phyloP scores from a whole-genome alignment of 1,140 invertebrate species.

The Alviniconcha marisindica region DNA sequence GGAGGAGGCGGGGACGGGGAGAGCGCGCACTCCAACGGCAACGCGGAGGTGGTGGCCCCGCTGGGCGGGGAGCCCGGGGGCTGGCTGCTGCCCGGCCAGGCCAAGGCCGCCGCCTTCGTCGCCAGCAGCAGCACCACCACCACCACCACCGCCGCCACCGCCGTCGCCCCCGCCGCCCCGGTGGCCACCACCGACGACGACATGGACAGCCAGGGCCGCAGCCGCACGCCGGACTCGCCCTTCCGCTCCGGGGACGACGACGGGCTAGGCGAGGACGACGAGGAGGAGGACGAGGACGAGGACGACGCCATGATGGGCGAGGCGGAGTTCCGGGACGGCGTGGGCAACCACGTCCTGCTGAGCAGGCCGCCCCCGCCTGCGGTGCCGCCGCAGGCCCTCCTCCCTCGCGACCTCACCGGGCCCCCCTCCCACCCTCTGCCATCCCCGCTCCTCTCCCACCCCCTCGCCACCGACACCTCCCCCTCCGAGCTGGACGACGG shows the following conservation, averaged over 20 bases:
- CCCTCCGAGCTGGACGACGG: constrained; percentile 40
- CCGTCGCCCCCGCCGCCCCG: not conserved
- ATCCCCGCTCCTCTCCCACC: not conserved
- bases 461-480: constrained; percentile 30
- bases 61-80: not conserved
- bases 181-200: constrained; percentile 12
- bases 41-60: not conserved
- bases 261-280: constrained; percentile 55
- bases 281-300: constrained; percentile 36
- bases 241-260: constrained; percentile 46
- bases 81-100: constrained; percentile 1
- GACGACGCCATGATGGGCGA: constrained; percentile 21
- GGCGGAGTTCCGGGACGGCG: constrained; percentile 64
- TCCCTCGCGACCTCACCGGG: not conserved
- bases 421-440: constrained; percentile 1
- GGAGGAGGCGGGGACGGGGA: not conserved
- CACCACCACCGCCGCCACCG: not conserved
- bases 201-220: constrained; percentile 34
- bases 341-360: constrained; percentile 46
- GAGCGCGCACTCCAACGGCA: not conserved
- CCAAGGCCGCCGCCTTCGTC: constrained; percentile 17
- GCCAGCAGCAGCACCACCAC: constrained; percentile 39
- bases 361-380: not conserved
- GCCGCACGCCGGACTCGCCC: constrained; percentile 35
- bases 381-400: not conserved